Evolutionary conservation across 1,140 invertebrate genomes (phyloP).

Genomic region (Belonocnema kinseyi): DNA sequence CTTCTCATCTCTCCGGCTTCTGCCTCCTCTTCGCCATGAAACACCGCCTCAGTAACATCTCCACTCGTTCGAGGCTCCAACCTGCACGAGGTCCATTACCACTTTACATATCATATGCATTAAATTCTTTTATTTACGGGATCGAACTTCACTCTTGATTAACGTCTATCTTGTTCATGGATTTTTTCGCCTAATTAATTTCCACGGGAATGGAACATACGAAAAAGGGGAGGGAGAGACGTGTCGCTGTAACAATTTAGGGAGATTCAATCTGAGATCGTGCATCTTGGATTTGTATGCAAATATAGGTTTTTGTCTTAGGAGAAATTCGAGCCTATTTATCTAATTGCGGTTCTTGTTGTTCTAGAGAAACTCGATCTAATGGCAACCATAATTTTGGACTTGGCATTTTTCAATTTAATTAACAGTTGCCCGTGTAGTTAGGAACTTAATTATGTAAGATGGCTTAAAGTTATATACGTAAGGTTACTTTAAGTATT

Average conservation of each 20-base stretch:
- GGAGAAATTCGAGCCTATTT: not conserved
- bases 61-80: not conserved
- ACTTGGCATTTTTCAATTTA: not conserved
- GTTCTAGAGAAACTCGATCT: not conserved
- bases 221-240: not conserved
- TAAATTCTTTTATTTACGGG: slow-evolving; percentile 18
- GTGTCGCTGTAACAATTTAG: slow-evolving; percentile 20
- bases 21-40: slow-evolving; percentile 40
- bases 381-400: not conserved
- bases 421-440: too few relatives aligned
- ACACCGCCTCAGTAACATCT: slow-evolving; percentile 34
- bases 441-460: too few relatives aligned
- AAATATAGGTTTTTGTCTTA: slow-evolving; percentile 1
- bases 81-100: not conserved
- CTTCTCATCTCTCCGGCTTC: slow-evolving; percentile 27
- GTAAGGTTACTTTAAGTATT: too few relatives aligned
- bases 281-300: slow-evolving; percentile 16
- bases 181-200: slow-evolving; percentile 12
- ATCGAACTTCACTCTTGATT: slow-evolving; percentile 17
- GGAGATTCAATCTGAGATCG: not conserved
- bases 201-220: not conserved
- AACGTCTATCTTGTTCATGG: slow-evolving; percentile 16
- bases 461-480: too few relatives aligned
- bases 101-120: slow-evolving; percentile 28
- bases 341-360: slow-evolving; percentile 9